phyloP scores from a whole-genome alignment of 2,888 invertebrate genomes.

The Selenia dentaria region DNA sequence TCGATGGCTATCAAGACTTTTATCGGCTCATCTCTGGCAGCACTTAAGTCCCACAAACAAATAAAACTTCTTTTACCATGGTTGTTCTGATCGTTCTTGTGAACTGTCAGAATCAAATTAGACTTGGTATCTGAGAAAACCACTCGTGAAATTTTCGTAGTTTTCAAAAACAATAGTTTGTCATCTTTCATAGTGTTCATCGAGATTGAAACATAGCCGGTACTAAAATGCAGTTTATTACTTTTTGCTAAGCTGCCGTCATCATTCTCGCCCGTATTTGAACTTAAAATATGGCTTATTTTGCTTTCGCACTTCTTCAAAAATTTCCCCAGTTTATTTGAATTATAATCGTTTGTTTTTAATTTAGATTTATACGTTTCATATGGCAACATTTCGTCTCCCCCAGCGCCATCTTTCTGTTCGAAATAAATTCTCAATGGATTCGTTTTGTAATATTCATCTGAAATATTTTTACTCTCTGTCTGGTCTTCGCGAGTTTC shows the following conservation, averaged over 20 bases:
- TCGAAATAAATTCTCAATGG: slow-evolving; percentile 69
- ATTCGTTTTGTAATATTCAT: slow-evolving; percentile 56
- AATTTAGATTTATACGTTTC: slow-evolving; percentile 60
- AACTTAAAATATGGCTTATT: slow-evolving; percentile 56
- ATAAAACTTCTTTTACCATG: slow-evolving; percentile 48
- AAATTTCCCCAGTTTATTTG: slow-evolving; percentile 56
- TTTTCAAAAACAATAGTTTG: slow-evolving; percentile 46
- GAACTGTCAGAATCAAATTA: slow-evolving; percentile 64
- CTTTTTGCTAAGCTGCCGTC: slow-evolving; percentile 47
- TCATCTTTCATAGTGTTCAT: slow-evolving; percentile 44
- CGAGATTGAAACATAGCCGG: slow-evolving; percentile 56
- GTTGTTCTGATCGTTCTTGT: slow-evolving; percentile 43
- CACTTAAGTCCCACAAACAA: slow-evolving; percentile 71
- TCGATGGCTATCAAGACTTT: slow-evolving; percentile 67
- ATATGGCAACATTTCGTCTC: slow-evolving; percentile 59
- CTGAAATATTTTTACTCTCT: slow-evolving; percentile 36
- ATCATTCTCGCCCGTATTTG: slow-evolving; percentile 52
- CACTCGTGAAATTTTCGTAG: slow-evolving; percentile 51
- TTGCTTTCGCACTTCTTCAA: slow-evolving; percentile 62
- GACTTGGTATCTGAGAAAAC: slow-evolving; percentile 60
- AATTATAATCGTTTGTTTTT: slow-evolving; percentile 54
- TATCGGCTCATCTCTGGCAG: slow-evolving; percentile 55
- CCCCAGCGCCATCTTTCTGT: slow-evolving; percentile 71
- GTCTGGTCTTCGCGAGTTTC: slow-evolving; percentile 30
- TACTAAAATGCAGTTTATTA: slow-evolving; percentile 64